Evolutionary conservation across 92 coral and sea anemone genomes (phyloP).

Genomic region (Porites evermanni): DNA sequence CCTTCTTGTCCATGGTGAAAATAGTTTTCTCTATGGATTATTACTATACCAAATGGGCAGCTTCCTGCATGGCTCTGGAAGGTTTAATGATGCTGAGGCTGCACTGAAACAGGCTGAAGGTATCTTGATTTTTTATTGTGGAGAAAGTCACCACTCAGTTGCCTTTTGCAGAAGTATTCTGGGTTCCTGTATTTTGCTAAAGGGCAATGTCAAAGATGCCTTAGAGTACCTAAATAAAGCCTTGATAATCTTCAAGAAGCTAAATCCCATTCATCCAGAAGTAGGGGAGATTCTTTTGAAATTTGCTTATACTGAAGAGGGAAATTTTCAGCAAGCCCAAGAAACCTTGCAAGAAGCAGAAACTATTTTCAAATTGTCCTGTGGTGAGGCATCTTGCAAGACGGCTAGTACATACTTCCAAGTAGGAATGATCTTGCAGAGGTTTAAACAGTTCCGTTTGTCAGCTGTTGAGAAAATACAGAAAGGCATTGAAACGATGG

Average conservation of each 20-base stretch:
- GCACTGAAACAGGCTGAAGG: neutral
- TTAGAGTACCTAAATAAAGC: neutral
- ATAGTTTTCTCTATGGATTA: too few species aligned
- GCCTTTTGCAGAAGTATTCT: neutral
- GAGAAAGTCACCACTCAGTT: neutral
- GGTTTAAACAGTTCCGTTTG: neutral
- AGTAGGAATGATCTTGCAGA: neutral
- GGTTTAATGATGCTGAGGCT: neutral
- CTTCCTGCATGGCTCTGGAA: neutral
- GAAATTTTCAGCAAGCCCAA: neutral
- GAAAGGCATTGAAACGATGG: neutral
- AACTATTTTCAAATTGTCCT: neutral
- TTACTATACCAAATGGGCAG: conserved; percentile 2
- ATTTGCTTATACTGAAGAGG: conserved; percentile 1
- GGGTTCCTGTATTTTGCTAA: conserved; percentile 6
- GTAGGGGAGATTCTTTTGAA: neutral
- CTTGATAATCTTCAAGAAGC: neutral
- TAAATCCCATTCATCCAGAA: conserved; percentile 2
- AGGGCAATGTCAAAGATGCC: neutral
- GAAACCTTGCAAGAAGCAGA: neutral
- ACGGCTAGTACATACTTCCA: neutral
- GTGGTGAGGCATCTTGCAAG: conserved; percentile 2
- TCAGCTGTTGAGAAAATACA: conserved; percentile 6
- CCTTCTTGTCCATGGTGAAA: neutral
- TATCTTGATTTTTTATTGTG: neutral